Conservation (phyloP, 2,797 vertebrate species). For the Lophius americanus region DNA sequence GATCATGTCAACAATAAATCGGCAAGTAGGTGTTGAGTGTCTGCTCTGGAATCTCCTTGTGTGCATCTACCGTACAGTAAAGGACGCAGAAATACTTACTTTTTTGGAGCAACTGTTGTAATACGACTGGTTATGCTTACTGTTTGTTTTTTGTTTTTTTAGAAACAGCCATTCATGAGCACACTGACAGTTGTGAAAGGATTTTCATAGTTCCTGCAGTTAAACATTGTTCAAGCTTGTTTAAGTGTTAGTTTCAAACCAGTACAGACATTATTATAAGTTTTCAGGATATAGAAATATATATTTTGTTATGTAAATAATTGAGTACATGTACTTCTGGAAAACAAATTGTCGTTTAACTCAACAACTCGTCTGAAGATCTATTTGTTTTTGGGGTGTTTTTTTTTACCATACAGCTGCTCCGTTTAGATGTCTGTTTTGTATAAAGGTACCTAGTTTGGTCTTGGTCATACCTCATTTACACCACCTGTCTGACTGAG, state of each 20-base stretch:
- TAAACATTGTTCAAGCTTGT: conserved; percentile 11
- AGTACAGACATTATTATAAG: conserved; percentile 15
- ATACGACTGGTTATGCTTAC: conserved; percentile 14
- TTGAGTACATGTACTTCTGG: conserved; percentile 67
- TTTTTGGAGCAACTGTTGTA: conserved; percentile 4
- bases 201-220: conserved; percentile 9
- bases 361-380: conserved; percentile 15
- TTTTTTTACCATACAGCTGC: neutral
- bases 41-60: too few species aligned
- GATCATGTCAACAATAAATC: too few species aligned
- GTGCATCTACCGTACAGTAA: neutral
- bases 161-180: neutral
- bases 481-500: conserved; percentile 1
- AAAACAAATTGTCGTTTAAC: conserved; percentile 21
- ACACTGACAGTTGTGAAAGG: conserved; percentile 9
- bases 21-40: too few species aligned
- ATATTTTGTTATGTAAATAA: conserved; percentile 75
- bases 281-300: conserved; percentile 55
- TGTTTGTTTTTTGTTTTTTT: conserved; percentile 20
- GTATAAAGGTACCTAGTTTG: conserved; percentile 1
- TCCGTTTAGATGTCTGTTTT: neutral
- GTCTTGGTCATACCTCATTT: conserved; percentile 4
- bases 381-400: neutral
- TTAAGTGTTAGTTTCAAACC: conserved; percentile 24
- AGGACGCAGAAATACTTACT: neutral